phyloP scores from a whole-genome alignment of 2,113 vertebrate genomes.

The Sisor rabdophorus region DNA sequence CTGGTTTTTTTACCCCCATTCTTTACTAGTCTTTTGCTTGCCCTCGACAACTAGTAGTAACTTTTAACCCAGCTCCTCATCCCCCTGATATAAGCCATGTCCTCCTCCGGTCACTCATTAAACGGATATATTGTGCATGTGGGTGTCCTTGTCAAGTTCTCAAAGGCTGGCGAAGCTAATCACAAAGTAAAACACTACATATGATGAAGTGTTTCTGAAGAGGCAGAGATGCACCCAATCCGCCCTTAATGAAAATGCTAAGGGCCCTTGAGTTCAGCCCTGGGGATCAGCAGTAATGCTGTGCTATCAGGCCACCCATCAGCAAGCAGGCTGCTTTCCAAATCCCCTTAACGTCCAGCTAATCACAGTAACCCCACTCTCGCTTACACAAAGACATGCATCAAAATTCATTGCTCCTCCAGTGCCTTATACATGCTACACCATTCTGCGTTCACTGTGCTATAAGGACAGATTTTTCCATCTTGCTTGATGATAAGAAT shows the following conservation, averaged over 20 bases:
- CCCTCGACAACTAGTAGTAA: slow-evolving; percentile 27
- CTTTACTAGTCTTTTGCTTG: neutral
- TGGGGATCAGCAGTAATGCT: slow-evolving; percentile 81
- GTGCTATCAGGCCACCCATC: slow-evolving; percentile 75
- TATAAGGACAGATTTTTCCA: neutral
- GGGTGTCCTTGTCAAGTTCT: slow-evolving; percentile 75
- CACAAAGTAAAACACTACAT: slow-evolving; percentile 99
- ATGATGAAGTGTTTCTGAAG: slow-evolving; percentile 99
- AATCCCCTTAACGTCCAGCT: slow-evolving; percentile 77
- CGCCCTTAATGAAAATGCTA: slow-evolving; percentile 97
- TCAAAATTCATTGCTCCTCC: slow-evolving; percentile 77
- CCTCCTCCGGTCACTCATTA: slow-evolving; percentile 85
- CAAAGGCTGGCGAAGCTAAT: slow-evolving; percentile 92
- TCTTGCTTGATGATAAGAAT: neutral
- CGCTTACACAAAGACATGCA: slow-evolving; percentile 69
- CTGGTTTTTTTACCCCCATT: slow-evolving; percentile 41
- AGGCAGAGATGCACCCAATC: slow-evolving; percentile 87
- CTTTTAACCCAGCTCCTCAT: neutral
- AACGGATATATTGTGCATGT: slow-evolving; percentile 78
- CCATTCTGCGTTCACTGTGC: neutral
- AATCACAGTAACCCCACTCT: slow-evolving; percentile 75
- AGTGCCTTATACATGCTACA: slow-evolving; percentile 58
- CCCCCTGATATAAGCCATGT: slow-evolving; percentile 64
- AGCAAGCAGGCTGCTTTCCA: slow-evolving; percentile 77
- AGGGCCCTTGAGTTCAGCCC: slow-evolving; percentile 85